Percentiles rank a stretch among this genome's conserved stretches.
Evolutionary conservation across 2,888 invertebrate genomes (phyloP).

Genomic region (Coremacera marginata): DNA sequence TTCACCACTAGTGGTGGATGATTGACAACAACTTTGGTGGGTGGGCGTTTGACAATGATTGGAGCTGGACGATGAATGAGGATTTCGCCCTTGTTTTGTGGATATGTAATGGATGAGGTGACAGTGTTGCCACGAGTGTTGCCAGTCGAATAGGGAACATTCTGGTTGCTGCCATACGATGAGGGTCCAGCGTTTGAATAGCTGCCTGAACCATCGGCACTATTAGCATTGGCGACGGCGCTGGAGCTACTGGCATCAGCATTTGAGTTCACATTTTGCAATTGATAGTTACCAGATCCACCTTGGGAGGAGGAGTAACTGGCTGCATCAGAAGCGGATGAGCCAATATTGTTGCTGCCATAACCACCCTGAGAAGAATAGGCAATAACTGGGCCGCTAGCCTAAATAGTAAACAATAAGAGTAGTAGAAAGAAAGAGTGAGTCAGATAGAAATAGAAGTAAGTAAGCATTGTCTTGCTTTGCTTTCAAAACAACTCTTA

Average conservation of each 20-base stretch:
- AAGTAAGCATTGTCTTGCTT: background rate
- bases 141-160: constrained; percentile 59
- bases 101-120: constrained; percentile 62
- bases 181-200: constrained; percentile 32
- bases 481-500: background rate
- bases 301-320: background rate
- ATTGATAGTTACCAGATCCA: constrained; percentile 11
- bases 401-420: constrained; percentile 36
- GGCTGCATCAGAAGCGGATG: background rate
- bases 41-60: constrained; percentile 67
- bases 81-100: constrained; percentile 67
- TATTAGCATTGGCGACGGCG: constrained; percentile 34
- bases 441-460: constrained; percentile 23
- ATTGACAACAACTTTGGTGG: constrained; percentile 66
- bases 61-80: constrained; percentile 67
- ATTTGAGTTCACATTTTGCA: constrained; percentile 24
- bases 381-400: constrained; percentile 45
- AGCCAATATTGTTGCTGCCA: background rate
- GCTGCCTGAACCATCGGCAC: constrained; percentile 45
- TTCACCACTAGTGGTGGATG: constrained; percentile 68
- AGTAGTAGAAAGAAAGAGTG: background rate
- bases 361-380: constrained; percentile 24
- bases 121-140: constrained; percentile 61
- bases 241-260: constrained; percentile 13
- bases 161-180: constrained; percentile 53